Evolutionary conservation across 2,888 invertebrate species (phyloP), one percentile per base, ranked within the genome.

Genomic region (Cryptocheilus praepositus): DNA sequence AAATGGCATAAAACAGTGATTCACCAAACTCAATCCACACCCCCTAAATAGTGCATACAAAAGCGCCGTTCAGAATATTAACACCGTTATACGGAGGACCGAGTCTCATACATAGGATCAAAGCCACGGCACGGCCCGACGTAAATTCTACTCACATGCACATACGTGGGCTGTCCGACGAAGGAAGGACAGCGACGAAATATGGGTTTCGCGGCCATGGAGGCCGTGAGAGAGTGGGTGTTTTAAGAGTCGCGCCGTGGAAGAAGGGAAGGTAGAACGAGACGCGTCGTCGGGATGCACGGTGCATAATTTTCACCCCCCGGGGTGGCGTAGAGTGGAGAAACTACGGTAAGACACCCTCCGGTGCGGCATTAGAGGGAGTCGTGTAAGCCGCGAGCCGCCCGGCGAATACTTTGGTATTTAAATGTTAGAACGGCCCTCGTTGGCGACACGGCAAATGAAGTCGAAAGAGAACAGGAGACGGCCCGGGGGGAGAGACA

Each of bases 121-220:
- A 36, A 36, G 36, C 11, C 36, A 36, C 11, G 36, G 36, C 36
- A 5, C 11, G 36, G 36, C 4, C 7, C 11, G 36, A 36, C 36
- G 13, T 36, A 36, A 36, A 36, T 36, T 36, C 8, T 11, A 11
- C 36, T 4, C 4, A 11, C 36, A 36, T 7, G 13, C 13, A 7
- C 36, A 11, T 36, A 36, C 36, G 36, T 11, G 2, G 36, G 11
- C 8, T 36, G 36, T 36, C 36, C 11, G 49, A 5, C 57, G 74
- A 80, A 71, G 79, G 80, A 81, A 80, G 78, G 71, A 78, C 84
- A 82, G 81, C 69, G 62, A 81, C 75, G 79, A 86, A 86, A 85
- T 86, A 86, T 86, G 83, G 84, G 82, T 85, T 79, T 83, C 80
- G 81, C 81, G 81, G 79, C 81, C 78, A 82, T 71, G 71, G 68